These are phyloP conservation scores for Epirrita christyi DNA, from an alignment of 2,888 invertebrate species.

Conservation along the genomic window DNA sequence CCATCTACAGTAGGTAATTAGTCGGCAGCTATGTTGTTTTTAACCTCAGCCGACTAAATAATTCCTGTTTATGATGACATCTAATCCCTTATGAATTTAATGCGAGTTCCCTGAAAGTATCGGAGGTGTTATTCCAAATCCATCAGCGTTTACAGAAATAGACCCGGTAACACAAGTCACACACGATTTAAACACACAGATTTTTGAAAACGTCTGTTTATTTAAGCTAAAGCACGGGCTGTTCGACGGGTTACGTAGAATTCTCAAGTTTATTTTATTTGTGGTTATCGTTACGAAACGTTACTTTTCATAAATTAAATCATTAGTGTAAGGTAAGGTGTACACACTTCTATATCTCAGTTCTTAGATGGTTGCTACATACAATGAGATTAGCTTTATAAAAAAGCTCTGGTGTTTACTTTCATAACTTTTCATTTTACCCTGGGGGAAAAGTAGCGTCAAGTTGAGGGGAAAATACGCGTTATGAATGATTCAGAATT, in stretches of 20 bases:
- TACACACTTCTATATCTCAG: no score
- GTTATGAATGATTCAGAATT: constrained; percentile 31
- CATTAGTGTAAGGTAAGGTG: background rate
- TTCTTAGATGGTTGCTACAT: constrained; percentile 17
- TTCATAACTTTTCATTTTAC: constrained; percentile 25
- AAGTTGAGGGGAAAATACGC: constrained; percentile 32
- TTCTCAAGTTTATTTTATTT: constrained; percentile 39
- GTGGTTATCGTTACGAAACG: constrained; percentile 42
- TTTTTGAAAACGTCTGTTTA: constrained; percentile 82
- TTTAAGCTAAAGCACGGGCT: constrained; percentile 77
- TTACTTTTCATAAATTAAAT: constrained; percentile 33
- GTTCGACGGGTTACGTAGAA: constrained; percentile 28
- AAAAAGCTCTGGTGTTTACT: constrained; percentile 25
- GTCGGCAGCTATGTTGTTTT: constrained; percentile 67
- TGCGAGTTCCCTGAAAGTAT: constrained; percentile 72
- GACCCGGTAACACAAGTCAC: constrained; percentile 80
- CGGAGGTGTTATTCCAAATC: constrained; percentile 78
- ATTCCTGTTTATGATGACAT: constrained; percentile 84
- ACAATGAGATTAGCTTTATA: constrained; percentile 20
- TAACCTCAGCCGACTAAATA: constrained; percentile 82
- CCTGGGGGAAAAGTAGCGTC: constrained; percentile 18
- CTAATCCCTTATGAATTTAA: constrained; percentile 83
- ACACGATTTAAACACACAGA: constrained; percentile 83
- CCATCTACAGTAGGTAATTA: constrained; percentile 61
- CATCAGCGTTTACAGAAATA: constrained; percentile 78